Base-by-base conservation (phyloP, 2,888 invertebrate genomes). In the Lithosia quadra region DNA sequence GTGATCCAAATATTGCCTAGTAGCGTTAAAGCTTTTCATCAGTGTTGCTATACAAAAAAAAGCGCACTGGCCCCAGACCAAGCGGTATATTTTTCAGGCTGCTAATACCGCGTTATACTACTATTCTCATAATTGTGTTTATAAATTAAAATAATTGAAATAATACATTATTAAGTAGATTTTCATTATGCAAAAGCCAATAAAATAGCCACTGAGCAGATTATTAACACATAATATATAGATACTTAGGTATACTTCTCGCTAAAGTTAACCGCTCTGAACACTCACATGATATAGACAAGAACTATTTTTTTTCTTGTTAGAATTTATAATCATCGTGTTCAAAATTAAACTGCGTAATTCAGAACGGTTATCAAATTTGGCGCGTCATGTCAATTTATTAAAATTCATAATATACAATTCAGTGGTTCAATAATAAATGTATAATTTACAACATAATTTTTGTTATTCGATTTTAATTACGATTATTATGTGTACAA, bases 381-480 rank as follows among this genome's bases (percentile, higher is more conserved):
- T 9, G 18, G 0, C n/a, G 18, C 8, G 18, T 49, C 49, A n/a
- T 49, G 49, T 49, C 49, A 49, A 49, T 49, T 4, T 9, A 49
- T 18, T 49, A 49, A 49, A 49, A 49, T 49, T n/a, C 18, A 43
- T 43, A 43, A n/a, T 49, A 49, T 49, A 49, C 49, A 49, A 49
- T 22, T 39, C 36, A 60, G 9, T 22, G 22, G 3, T 60, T 36
- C 60, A 24, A 60, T 34, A 34, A 34, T 34, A 36, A 60, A 60
- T 15, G 18, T 36, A 55, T 55, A 21, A 63, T 36, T 55, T 63
- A 10, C 28, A 33, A 34, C 63, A 63, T 33, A 49, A 63, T 63
- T 63, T 43, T 43, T 43, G 43, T 34, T 39, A 22, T 39, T 8
- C 24, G 22, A 60, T 39, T 39, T 18, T 18, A 43, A 18, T 60